Percentiles rank a stretch among this genome's conserved stretches.
Evolutionary conservation across 2,888 invertebrate species (phyloP).

Genomic region (Eupithecia centaureata): DNA sequence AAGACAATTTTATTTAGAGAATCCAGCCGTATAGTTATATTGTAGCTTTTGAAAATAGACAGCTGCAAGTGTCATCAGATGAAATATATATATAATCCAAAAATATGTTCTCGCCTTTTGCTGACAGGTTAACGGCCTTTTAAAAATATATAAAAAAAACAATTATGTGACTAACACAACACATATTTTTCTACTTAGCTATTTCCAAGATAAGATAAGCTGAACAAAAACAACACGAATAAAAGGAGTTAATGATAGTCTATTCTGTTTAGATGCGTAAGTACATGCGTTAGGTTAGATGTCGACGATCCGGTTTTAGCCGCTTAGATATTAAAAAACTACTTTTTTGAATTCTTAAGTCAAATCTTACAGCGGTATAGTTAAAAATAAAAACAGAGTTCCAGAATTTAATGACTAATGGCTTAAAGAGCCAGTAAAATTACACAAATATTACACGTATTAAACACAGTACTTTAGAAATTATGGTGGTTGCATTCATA

Average conservation of each 20-base stretch:
- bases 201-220: conserved; percentile 50
- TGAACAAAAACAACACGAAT: conserved; percentile 66
- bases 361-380: neutral
- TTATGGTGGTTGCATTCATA: no score
- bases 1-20: neutral
- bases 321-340: conserved; percentile 7
- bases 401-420: neutral
- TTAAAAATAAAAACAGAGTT: neutral
- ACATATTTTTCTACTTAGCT: conserved; percentile 42
- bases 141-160: no score
- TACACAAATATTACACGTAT: no score
- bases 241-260: conserved; percentile 67
- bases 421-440: no score
- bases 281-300: conserved; percentile 12
- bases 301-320: conserved; percentile 19
- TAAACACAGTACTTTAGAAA: no score
- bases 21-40: neutral
- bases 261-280: conserved; percentile 44
- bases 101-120: no score
- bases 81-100: no score
- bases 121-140: no score
- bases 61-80: neutral
- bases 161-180: neutral
- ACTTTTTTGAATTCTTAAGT: neutral
- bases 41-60: neutral